Evolutionary conservation across 2,888 invertebrate genomes (phyloP).

Genomic region (Trimorus sp.): DNA sequence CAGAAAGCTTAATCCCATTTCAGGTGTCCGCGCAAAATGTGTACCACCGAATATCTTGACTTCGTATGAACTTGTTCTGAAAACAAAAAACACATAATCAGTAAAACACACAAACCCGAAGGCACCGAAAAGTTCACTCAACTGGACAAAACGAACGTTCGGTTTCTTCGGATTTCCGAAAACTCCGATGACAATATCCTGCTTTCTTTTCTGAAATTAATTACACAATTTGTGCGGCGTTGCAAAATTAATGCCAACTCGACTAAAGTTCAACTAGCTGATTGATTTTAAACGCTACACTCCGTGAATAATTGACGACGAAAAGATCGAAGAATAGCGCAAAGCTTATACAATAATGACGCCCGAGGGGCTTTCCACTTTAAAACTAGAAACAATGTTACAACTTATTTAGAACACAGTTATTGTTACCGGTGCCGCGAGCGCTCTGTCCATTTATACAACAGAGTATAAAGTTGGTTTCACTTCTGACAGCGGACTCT

Average conservation of each 20-base stretch:
- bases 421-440: constrained; percentile 34
- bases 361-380: constrained; percentile 28
- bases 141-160: constrained; percentile 14
- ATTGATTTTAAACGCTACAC: constrained; percentile 56
- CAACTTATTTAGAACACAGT: constrained; percentile 53
- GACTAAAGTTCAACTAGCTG: constrained; percentile 18
- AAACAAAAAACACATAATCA: constrained; percentile 25
- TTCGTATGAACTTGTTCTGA: constrained; percentile 35
- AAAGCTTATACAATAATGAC: constrained; percentile 45
- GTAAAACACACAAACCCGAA: constrained; percentile 22
- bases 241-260: constrained; percentile 22
- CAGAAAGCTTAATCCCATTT: constrained; percentile 49
- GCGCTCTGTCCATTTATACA: constrained; percentile 25
- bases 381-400: constrained; percentile 49
- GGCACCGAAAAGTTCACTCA: constrained; percentile 31
- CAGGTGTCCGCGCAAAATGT: constrained; percentile 27
- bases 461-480: constrained; percentile 44
- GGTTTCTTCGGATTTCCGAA: not conserved
- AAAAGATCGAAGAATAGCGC: constrained; percentile 44
- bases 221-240: not conserved
- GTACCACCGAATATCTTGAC: constrained; percentile 34
- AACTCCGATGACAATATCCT: not conserved
- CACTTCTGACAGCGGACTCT: constrained; percentile 39
- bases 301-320: constrained; percentile 40
- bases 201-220: constrained; percentile 3